Conservation (phyloP, 2,113 vertebrate genomes). For the Dermatemys mawii region DNA sequence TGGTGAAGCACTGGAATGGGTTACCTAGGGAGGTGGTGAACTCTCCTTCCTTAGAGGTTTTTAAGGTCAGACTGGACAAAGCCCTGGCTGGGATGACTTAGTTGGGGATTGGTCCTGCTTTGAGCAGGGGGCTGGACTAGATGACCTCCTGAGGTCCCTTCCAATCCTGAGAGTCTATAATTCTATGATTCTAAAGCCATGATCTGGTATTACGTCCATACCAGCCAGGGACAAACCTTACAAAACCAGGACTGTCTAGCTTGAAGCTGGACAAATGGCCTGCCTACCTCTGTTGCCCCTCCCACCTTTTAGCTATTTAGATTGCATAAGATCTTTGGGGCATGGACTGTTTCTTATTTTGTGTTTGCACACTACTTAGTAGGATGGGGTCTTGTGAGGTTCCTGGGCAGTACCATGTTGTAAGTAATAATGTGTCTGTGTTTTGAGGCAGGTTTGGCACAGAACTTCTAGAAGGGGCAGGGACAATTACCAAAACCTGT, state of each 20-base stretch:
- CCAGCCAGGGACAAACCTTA: not conserved
- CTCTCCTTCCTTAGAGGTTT: too few relatives aligned
- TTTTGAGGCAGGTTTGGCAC: not conserved
- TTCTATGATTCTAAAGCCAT: too few relatives aligned
- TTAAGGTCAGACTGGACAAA: too few relatives aligned
- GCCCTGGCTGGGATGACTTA: too few relatives aligned
- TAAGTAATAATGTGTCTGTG: not conserved
- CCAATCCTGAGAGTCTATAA: too few relatives aligned
- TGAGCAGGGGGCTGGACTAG: too few relatives aligned
- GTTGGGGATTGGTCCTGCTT: too few relatives aligned
- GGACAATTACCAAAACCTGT: not conserved
- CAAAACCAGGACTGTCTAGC: not conserved
- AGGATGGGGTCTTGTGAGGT: not conserved
- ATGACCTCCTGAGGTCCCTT: too few relatives aligned
- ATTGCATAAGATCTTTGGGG: not conserved
- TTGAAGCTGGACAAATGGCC: not conserved
- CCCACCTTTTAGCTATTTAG: not conserved
- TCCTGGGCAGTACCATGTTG: not conserved
- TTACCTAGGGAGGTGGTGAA: too few relatives aligned
- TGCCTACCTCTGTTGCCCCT: not conserved
- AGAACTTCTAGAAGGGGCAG: accelerated
- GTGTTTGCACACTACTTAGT: not conserved
- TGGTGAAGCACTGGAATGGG: too few relatives aligned
- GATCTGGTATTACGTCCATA: not conserved
- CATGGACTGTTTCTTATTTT: not conserved